Conservation (phyloP, 2,888 invertebrate genomes). For the Athalia rosae region DNA sequence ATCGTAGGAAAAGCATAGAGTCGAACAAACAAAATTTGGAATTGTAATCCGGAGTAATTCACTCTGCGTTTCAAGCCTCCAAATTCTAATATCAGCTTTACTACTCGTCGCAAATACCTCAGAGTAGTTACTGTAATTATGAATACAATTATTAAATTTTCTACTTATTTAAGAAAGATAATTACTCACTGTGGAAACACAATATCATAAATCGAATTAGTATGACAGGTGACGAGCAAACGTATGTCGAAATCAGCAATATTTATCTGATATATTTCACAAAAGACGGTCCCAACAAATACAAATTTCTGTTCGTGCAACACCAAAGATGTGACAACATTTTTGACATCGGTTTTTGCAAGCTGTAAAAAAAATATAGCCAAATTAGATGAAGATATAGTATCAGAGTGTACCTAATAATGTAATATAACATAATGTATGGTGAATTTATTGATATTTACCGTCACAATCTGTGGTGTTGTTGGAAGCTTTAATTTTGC, state of each 20-base stretch:
- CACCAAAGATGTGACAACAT: conserved; percentile 85
- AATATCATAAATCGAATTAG: conserved; percentile 85
- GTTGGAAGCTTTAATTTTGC: conserved; percentile 71
- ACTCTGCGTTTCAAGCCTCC: conserved; percentile 84
- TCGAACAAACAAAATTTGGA: conserved; percentile 90
- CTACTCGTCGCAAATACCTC: conserved; percentile 93
- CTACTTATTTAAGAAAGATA: conserved; percentile 2
- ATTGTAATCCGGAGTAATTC: conserved; percentile 90
- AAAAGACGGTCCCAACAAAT: conserved; percentile 84
- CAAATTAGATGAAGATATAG: neutral
- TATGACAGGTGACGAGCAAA: conserved; percentile 88
- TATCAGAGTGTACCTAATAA: neutral
- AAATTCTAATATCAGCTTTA: conserved; percentile 89
- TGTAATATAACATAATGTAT: neutral
- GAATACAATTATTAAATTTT: conserved; percentile 16
- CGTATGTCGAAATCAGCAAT: conserved; percentile 81
- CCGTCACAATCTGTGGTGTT: conserved; percentile 72
- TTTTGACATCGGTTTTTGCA: conserved; percentile 77
- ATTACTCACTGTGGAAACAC: conserved; percentile 87
- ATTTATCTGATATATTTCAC: conserved; percentile 88
- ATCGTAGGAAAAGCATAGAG: conserved; percentile 85
- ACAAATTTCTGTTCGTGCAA: conserved; percentile 78
- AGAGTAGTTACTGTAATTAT: conserved; percentile 80
- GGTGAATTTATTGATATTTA: conserved; percentile 57
- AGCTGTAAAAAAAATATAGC: conserved; percentile 71